These are phyloP conservation scores for Drosophila robusta DNA, from an alignment of 2,888 invertebrate genomes.

Conservation along the genomic window DNA sequence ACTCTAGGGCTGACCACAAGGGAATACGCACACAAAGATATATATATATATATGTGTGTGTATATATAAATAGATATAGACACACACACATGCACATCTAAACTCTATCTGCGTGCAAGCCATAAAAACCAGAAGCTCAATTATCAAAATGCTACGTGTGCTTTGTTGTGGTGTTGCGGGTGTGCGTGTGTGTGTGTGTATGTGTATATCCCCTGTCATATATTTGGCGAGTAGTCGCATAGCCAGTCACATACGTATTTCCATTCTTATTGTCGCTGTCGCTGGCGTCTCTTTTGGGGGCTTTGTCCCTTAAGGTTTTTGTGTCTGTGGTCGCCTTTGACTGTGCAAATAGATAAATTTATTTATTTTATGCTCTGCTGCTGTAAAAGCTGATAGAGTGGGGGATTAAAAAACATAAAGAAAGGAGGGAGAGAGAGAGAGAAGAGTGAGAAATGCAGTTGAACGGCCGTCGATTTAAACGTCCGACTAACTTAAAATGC, in stretches of 20 bases:
- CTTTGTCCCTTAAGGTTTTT: slow-evolving; percentile 63
- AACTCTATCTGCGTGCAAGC: slow-evolving; percentile 67
- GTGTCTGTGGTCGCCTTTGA: slow-evolving; percentile 69
- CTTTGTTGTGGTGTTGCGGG: slow-evolving; percentile 30
- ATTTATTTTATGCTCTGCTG: slow-evolving; percentile 74
- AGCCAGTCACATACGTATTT: slow-evolving; percentile 35
- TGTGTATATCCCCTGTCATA: slow-evolving; percentile 11
- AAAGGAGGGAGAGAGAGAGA: background rate
- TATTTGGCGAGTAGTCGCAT: slow-evolving; percentile 40
- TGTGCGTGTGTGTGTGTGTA: slow-evolving; percentile 16
- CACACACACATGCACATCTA: slow-evolving; percentile 9
- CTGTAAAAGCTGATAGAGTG: slow-evolving; percentile 36
- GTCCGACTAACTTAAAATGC: slow-evolving; percentile 61
- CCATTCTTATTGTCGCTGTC: slow-evolving; percentile 40
- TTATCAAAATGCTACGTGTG: slow-evolving; percentile 77
- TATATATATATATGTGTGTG: background rate
- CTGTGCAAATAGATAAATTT: slow-evolving; percentile 79
- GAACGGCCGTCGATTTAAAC: slow-evolving; percentile 21
- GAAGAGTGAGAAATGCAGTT: slow-evolving; percentile 19
- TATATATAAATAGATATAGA: background rate
- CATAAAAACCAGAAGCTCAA: slow-evolving; percentile 79
- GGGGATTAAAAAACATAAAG: background rate
- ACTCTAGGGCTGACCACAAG: slow-evolving; percentile 32
- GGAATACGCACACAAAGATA: slow-evolving; percentile 11
- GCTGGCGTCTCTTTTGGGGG: slow-evolving; percentile 29